Evolutionary conservation across 2,113 vertebrate genomes (phyloP).

Genomic region (Merops nubicus): DNA sequence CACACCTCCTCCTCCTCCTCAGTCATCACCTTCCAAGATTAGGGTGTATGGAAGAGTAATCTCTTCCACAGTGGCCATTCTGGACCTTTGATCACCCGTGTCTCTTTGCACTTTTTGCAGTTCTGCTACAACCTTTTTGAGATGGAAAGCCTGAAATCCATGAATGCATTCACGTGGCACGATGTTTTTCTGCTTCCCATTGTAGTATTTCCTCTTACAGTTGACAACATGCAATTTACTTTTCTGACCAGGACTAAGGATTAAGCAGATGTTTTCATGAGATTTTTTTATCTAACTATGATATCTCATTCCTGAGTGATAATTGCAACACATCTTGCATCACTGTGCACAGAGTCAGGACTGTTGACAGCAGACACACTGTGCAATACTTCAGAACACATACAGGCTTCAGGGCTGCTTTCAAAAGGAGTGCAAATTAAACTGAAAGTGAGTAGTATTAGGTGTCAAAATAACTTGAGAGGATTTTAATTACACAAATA

Average conservation of each 20-base stretch:
- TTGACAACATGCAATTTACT: not conserved
- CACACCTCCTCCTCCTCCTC: not conserved
- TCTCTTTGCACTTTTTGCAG: not conserved
- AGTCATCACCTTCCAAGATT: not conserved
- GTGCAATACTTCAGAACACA: not conserved
- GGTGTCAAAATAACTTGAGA: slow-evolving; percentile 17
- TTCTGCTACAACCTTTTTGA: not conserved
- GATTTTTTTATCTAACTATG: not conserved
- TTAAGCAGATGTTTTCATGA: not conserved
- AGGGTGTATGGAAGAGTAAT: not conserved
- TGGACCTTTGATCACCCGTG: not conserved
- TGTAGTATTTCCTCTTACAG: not conserved
- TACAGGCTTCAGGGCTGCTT: not conserved
- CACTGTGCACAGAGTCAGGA: rapidly evolving
- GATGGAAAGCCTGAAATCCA: not conserved
- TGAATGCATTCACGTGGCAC: rapidly evolving
- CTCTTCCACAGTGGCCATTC: not conserved
- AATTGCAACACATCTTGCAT: not conserved
- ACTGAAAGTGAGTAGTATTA: not conserved
- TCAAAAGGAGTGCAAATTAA: slow-evolving; percentile 39
- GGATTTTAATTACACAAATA: slow-evolving; percentile 7
- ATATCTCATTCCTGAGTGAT: not conserved
- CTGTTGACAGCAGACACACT: not conserved
- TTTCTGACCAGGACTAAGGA: not conserved
- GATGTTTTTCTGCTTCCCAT: not conserved